Percentiles rank a stretch among this genome's conserved stretches.
Conservation (phyloP, 2,888 invertebrate species). For the Erebia aethiops region DNA sequence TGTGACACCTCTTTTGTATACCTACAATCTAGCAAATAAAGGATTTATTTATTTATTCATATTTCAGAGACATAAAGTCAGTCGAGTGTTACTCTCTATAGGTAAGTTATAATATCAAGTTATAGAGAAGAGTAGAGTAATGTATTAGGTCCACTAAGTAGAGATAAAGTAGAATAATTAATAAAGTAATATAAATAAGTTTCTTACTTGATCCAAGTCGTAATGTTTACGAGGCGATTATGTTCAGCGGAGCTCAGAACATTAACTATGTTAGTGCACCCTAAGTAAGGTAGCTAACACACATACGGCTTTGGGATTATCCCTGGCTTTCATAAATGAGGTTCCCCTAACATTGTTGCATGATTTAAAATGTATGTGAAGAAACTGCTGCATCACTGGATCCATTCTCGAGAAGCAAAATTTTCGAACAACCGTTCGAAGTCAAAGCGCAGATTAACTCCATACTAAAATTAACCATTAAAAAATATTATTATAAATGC, state of each 20-base stretch:
- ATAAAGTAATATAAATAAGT: conserved; percentile 9
- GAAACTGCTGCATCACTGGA: no score
- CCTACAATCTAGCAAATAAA: no score
- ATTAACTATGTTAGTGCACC: conserved; percentile 13
- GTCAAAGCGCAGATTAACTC: no score
- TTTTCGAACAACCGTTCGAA: no score
- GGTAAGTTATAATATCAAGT: background rate
- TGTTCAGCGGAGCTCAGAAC: conserved; percentile 7
- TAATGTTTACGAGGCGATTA: conserved; percentile 17
- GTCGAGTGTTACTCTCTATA: no score
- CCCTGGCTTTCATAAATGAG: background rate
- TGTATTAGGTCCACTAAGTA: background rate
- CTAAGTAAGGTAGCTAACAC: background rate
- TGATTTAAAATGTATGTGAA: background rate
- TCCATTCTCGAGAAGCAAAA: no score
- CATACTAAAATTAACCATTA: no score
- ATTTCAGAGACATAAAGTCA: no score
- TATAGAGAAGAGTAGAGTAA: background rate
- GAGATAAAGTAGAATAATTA: background rate
- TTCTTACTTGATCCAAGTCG: conserved; percentile 12
- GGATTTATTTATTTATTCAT: no score
- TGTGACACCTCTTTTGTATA: no score
- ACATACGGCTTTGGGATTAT: background rate
- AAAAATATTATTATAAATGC: no score
- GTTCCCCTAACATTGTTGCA: background rate